Evolutionary conservation across 2,113 vertebrate genomes (phyloP).

Genomic region (Planiliza haematocheilus): DNA sequence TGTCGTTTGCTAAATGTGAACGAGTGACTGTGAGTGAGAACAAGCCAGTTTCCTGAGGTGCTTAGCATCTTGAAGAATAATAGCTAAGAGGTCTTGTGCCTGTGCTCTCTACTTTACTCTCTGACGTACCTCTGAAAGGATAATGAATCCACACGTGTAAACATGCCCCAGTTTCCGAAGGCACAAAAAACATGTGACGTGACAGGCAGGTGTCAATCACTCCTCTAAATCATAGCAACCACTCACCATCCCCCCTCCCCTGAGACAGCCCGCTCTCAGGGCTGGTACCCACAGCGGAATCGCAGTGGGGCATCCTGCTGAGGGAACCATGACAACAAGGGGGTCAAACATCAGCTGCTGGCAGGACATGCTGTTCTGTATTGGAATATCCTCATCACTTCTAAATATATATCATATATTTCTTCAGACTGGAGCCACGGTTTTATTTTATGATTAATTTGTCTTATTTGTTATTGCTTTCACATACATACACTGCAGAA

Average conservation of each 20-base stretch:
- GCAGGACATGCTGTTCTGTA: not conserved
- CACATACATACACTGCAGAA: not conserved
- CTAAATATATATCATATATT: not conserved
- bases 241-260: slow-evolving; percentile 79
- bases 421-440: not conserved
- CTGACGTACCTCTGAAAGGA: slow-evolving; percentile 9
- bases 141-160: slow-evolving; percentile 64
- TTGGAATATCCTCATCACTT: not conserved
- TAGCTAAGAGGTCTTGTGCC: not conserved
- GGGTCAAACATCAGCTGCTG: slow-evolving; percentile 63
- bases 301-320: slow-evolving; percentile 83
- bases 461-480: not conserved
- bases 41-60: slow-evolving; percentile 23
- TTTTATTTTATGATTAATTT: not conserved
- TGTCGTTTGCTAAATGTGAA: slow-evolving; percentile 1
- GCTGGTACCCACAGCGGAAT: slow-evolving; percentile 84
- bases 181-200: slow-evolving; percentile 55
- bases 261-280: slow-evolving; percentile 76
- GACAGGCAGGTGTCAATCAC: slow-evolving; percentile 72
- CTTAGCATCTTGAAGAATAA: not conserved
- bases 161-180: slow-evolving; percentile 67
- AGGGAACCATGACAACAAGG: slow-evolving; percentile 79
- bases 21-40: slow-evolving; percentile 42
- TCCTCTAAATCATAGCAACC: slow-evolving; percentile 48
- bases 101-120: not conserved